These are phyloP conservation scores for Archaeoteleia sp. DNA, from an alignment of 2,888 invertebrate species.

Conservation along the genomic window DNA sequence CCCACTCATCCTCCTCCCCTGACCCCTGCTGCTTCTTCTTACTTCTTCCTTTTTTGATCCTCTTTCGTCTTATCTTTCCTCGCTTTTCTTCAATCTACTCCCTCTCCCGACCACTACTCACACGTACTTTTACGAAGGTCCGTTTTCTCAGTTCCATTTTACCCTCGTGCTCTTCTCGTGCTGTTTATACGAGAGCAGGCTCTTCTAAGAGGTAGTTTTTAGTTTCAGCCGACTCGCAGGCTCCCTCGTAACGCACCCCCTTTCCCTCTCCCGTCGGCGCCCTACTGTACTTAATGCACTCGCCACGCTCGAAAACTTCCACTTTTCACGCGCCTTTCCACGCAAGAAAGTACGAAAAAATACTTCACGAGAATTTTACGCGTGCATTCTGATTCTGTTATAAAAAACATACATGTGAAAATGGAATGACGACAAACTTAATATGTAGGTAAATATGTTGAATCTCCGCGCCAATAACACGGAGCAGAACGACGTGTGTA, in stretches of 20 bases:
- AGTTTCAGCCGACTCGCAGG: constrained; percentile 20
- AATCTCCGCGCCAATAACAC: no score
- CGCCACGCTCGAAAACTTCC: constrained; percentile 14
- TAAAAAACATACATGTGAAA: no score
- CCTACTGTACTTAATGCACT: constrained; percentile 9
- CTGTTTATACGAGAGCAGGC: constrained; percentile 25
- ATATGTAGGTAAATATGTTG: no score
- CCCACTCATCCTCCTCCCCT: not conserved
- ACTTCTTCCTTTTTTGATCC: not conserved
- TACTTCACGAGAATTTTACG: no score
- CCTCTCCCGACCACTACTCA: not conserved
- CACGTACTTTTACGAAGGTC: not conserved
- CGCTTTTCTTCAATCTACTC: not conserved
- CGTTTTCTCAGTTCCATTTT: constrained; percentile 15
- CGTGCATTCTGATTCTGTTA: no score
- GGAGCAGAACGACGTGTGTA: no score
- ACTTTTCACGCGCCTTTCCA: constrained; percentile 18
- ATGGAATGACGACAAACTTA: no score
- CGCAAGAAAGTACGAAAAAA: no score
- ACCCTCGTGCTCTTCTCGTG: constrained; percentile 1
- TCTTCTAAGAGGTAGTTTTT: constrained; percentile 22
- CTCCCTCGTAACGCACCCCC: not conserved
- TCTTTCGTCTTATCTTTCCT: no score
- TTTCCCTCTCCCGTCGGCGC: not conserved
- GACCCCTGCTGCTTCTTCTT: not conserved